Conservation (phyloP, 1,140 invertebrate genomes). For the Hyposmocoma kahamanoa region DNA sequence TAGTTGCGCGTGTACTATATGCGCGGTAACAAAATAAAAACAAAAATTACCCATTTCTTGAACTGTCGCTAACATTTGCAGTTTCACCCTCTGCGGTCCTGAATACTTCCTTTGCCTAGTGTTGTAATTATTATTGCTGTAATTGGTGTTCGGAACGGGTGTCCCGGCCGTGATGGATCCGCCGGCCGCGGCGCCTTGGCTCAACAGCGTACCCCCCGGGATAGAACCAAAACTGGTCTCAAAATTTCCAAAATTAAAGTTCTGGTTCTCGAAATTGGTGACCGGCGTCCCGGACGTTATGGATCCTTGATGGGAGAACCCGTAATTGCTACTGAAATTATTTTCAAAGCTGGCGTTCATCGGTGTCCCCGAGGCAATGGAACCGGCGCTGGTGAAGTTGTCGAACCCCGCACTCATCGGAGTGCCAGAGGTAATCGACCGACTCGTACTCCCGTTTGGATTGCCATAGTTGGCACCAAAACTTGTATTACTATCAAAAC, state of each 20-base stretch:
- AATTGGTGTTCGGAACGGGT: conserved; percentile 11
- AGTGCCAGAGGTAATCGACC: conserved; percentile 26
- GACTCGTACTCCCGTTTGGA: background rate
- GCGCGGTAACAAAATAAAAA: conserved; percentile 22
- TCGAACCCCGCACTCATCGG: conserved; percentile 12
- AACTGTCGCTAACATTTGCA: conserved; percentile 67
- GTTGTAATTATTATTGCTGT: conserved; percentile 29
- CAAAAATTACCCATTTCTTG: conserved; percentile 70
- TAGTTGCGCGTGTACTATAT: conserved; percentile 3
- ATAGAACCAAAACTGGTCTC: background rate
- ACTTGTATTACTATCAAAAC: conserved; percentile 2
- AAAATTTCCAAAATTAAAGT: too few species aligned
- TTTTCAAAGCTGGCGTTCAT: conserved; percentile 5
- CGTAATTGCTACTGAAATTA: background rate
- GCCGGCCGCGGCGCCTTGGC: background rate
- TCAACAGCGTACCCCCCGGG: background rate
- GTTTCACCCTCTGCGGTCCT: conserved; percentile 62
- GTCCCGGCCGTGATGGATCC: conserved; percentile 21
- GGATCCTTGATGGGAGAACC: background rate
- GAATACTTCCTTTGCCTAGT: conserved; percentile 60
- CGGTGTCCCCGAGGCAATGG: conserved; percentile 25
- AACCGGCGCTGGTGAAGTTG: conserved; percentile 16
- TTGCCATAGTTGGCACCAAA: conserved; percentile 3
- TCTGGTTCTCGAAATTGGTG: background rate
- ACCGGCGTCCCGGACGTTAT: background rate